phyloP scores from a whole-genome alignment of 2,797 vertebrate species.

The Avahi laniger region DNA sequence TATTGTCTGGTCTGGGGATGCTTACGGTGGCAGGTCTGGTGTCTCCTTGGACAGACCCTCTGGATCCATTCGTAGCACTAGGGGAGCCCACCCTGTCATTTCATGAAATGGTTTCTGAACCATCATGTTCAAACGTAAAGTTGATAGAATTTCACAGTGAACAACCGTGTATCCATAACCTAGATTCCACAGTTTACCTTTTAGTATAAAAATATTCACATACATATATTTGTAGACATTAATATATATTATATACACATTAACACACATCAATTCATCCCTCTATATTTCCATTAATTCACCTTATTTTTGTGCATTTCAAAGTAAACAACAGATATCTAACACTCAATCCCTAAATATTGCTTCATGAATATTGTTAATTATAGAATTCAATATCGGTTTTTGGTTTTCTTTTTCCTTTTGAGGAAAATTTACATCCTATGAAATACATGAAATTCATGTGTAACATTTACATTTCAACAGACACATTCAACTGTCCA shows the following conservation, averaged over 20 bases:
- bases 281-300: not conserved
- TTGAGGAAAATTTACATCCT: not conserved
- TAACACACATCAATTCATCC: not conserved
- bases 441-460: not conserved
- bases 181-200: not conserved
- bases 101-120: not conserved
- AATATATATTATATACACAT: not conserved
- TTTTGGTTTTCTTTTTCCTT: not conserved
- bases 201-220: not conserved
- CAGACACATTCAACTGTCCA: not conserved
- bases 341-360: not conserved
- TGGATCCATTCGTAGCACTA: not conserved
- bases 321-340: not conserved
- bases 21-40: not conserved
- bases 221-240: too few relatives aligned
- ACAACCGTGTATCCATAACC: not conserved
- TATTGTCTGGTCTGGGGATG: not conserved
- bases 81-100: not conserved
- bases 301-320: not conserved
- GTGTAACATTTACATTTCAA: not conserved
- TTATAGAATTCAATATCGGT: not conserved
- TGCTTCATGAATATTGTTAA: not conserved
- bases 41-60: not conserved
- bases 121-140: not conserved
- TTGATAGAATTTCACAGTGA: not conserved